phyloP scores from a whole-genome alignment of 2,888 invertebrate species.

The Prosapia bicincta region DNA sequence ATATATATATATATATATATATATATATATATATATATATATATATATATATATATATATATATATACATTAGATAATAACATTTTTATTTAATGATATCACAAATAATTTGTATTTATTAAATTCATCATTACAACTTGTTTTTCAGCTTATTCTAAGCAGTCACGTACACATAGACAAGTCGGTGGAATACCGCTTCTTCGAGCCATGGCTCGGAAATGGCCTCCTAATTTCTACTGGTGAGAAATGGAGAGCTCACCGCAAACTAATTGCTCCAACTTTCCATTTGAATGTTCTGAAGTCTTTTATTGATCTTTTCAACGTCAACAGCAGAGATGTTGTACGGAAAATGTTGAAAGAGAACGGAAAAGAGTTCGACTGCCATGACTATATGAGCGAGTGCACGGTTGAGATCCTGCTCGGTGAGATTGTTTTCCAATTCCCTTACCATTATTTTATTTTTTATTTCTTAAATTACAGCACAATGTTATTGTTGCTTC shows the following conservation, averaged over 20 bases:
- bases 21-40: no score
- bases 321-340: conserved; percentile 35
- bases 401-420: conserved; percentile 43
- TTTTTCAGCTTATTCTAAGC: conserved; percentile 42
- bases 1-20: no score
- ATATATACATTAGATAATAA: no score
- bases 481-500: background rate
- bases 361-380: conserved; percentile 40
- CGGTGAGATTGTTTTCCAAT: conserved; percentile 33
- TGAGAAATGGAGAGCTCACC: conserved; percentile 80
- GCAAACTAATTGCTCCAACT: conserved; percentile 82
- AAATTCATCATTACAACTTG: no score
- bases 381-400: conserved; percentile 43
- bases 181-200: conserved; percentile 45
- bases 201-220: conserved; percentile 48
- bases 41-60: no score
- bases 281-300: conserved; percentile 85
- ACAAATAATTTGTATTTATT: no score
- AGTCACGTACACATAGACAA: conserved; percentile 46
- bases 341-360: conserved; percentile 38
- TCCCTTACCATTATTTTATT: no score
- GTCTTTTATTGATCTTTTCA: conserved; percentile 78
- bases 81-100: no score
- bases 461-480: background rate
- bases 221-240: conserved; percentile 52